Percentiles rank a stretch among this genome's conserved stretches.
phyloP scores from a whole-genome alignment of 2,113 vertebrate species.

The Camelus bactrianus region DNA sequence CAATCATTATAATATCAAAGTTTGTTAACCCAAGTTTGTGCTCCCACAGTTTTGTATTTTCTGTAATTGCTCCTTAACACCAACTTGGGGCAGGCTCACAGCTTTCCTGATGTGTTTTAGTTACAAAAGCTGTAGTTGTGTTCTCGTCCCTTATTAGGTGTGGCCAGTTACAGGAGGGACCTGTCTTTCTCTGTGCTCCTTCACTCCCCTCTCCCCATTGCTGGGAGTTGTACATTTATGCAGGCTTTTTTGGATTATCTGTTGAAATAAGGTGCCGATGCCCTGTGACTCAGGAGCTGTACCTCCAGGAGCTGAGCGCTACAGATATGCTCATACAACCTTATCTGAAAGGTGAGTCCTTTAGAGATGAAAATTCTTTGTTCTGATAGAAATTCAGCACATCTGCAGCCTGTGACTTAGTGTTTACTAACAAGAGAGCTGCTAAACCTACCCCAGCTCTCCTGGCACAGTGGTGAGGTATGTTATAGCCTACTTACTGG shows the following conservation, averaged over 20 bases:
- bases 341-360: too few species aligned
- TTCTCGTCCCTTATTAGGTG: not conserved
- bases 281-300: not conserved
- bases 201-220: not conserved
- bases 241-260: not conserved
- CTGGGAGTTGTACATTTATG: not conserved
- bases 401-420: too few species aligned
- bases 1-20: too few species aligned
- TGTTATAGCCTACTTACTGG: too few species aligned
- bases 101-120: not conserved
- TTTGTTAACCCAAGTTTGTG: too few species aligned
- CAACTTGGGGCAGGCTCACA: not conserved
- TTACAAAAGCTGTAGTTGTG: not conserved
- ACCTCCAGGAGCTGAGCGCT: not conserved
- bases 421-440: too few species aligned
- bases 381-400: too few species aligned
- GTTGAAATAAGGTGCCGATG: not conserved
- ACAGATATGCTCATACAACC: too few species aligned
- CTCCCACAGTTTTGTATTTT: constrained; percentile 8
- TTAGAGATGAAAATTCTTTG: too few species aligned
- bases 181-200: not conserved
- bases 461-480: too few species aligned
- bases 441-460: too few species aligned
- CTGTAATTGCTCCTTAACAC: not conserved
- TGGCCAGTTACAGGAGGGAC: not conserved